These are phyloP conservation scores for Pterocles gutturalis DNA, from an alignment of 2,113 vertebrate species.

Conservation along the genomic window DNA sequence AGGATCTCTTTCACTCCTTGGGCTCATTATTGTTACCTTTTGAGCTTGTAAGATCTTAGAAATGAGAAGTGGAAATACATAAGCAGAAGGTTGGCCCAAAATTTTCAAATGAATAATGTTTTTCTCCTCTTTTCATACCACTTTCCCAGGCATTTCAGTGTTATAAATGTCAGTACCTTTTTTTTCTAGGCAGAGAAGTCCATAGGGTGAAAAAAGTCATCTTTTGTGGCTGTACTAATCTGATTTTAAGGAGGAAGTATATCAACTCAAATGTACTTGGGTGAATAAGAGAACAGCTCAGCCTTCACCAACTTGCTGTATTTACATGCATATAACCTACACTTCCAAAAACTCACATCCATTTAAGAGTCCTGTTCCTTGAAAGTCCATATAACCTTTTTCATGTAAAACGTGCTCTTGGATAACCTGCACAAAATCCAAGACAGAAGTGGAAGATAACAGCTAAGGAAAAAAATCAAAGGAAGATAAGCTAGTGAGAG, in stretches of 20 bases:
- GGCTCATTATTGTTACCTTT: neutral
- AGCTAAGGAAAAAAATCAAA: neutral
- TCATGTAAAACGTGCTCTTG: neutral
- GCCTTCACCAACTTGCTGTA: neutral
- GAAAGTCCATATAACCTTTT: neutral
- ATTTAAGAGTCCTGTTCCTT: neutral
- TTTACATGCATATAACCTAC: neutral
- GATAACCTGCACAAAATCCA: neutral
- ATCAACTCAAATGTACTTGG: neutral
- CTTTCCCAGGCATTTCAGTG: neutral
- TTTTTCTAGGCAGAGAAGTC: neutral
- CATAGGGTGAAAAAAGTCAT: neutral
- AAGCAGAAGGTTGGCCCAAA: neutral
- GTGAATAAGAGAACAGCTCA: neutral
- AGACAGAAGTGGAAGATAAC: neutral
- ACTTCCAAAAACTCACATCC: neutral
- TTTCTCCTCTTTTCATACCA: neutral
- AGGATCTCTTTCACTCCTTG: neutral
- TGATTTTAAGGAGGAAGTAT: neutral
- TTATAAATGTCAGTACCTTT: neutral
- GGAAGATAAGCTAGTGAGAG: neutral
- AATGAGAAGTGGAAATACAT: neutral
- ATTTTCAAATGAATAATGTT: neutral
- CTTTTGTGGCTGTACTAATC: neutral
- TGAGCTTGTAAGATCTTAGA: neutral